phyloP scores from a whole-genome alignment of 1,140 invertebrate species.

The Microplitis mediator region DNA sequence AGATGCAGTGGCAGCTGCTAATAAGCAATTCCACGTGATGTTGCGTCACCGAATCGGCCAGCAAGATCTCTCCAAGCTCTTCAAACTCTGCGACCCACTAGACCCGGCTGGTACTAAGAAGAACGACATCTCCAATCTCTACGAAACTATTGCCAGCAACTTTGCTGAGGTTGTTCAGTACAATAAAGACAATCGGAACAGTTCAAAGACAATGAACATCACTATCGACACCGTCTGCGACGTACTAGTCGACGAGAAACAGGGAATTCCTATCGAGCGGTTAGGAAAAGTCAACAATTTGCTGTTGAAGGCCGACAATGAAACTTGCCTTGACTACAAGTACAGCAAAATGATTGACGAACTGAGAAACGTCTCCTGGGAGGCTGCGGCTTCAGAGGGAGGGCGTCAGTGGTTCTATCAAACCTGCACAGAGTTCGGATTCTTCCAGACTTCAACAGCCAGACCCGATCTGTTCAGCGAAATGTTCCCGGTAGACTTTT shows the following conservation, averaged over 20 bases:
- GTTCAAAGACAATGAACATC: conserved; percentile 68
- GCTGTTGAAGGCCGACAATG: conserved; percentile 70
- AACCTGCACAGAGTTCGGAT: conserved; percentile 94
- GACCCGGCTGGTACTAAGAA: conserved; percentile 63
- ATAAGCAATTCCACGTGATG: conserved; percentile 69
- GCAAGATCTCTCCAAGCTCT: conserved; percentile 66
- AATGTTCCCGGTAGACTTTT: conserved; percentile 80
- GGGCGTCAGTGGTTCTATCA: conserved; percentile 92
- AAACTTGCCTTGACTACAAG: conserved; percentile 83
- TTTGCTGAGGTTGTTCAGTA: conserved; percentile 91
- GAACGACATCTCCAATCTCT: conserved; percentile 81
- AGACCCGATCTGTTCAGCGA: conserved; percentile 77
- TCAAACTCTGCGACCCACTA: conserved; percentile 79
- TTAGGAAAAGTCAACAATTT: conserved; percentile 77
- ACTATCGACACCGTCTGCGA: conserved; percentile 82
- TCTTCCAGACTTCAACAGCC: conserved; percentile 86
- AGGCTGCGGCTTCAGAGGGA: conserved; percentile 66
- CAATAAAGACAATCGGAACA: conserved; percentile 89
- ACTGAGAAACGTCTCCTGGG: conserved; percentile 75
- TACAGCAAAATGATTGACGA: conserved; percentile 80
- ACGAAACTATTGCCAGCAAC: conserved; percentile 80
- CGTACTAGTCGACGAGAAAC: conserved; percentile 71
- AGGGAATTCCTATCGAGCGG: conserved; percentile 69
- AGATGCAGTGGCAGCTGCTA: conserved; percentile 68
- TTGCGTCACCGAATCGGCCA: conserved; percentile 68